These are phyloP conservation scores for Erebia palarica DNA, from an alignment of 2,888 invertebrate genomes.

Conservation along the genomic window DNA sequence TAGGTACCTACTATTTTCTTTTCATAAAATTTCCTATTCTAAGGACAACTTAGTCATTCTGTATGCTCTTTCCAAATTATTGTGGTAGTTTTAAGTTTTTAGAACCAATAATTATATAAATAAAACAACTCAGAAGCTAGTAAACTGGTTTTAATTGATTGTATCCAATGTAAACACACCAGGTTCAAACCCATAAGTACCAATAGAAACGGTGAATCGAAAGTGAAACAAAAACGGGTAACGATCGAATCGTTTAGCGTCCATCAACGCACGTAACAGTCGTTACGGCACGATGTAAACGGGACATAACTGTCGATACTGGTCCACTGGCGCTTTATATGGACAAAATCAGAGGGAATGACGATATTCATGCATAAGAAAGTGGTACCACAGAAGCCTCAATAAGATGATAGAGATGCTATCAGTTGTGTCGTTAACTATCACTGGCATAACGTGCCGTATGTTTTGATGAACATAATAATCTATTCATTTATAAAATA, in stretches of 20 bases:
- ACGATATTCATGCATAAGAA: conserved; percentile 22
- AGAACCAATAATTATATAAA: no score
- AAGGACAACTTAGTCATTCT: no score
- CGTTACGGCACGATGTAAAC: conserved; percentile 32
- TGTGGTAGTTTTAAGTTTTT: no score
- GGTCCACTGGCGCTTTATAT: conserved; percentile 21
- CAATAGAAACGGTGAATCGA: conserved; percentile 16
- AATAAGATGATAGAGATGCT: no score
- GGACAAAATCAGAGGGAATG: conserved; percentile 19
- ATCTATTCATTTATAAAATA: not conserved
- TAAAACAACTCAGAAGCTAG: not conserved
- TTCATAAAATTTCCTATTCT: no score
- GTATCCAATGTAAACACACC: conserved; percentile 9
- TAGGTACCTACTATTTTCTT: no score
- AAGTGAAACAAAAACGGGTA: conserved; percentile 34
- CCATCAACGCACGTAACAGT: conserved; percentile 30
- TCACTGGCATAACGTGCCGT: no score
- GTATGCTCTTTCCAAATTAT: no score
- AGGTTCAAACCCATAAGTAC: conserved; percentile 7
- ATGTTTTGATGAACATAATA: not conserved
- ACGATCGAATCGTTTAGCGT: conserved; percentile 30
- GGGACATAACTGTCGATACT: conserved; percentile 34
- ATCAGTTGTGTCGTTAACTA: no score
- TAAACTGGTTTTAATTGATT: not conserved
- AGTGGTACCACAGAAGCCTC: not conserved